Percentiles rank a stretch among this genome's conserved stretches.
These are phyloP conservation scores for Grallaria varia DNA, from an alignment of 2,113 vertebrate species.

Conservation along the genomic window DNA sequence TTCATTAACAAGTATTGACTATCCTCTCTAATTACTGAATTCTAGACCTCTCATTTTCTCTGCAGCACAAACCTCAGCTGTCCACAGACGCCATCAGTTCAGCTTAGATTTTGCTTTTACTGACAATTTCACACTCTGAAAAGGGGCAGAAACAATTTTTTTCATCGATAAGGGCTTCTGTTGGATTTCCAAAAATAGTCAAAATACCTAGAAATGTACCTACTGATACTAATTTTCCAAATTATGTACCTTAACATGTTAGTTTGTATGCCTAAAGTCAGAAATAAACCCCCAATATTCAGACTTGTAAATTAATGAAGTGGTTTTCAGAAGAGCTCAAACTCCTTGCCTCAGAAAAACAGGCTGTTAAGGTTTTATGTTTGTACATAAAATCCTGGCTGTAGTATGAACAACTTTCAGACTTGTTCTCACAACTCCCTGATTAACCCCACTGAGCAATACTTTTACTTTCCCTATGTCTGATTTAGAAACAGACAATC, in stretches of 20 bases:
- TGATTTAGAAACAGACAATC: background rate
- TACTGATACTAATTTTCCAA: background rate
- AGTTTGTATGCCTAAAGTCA: background rate
- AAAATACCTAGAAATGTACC: background rate
- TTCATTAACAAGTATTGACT: background rate
- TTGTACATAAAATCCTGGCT: background rate
- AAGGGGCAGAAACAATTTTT: background rate
- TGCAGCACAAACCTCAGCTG: background rate
- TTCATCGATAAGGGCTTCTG: background rate
- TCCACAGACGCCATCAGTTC: background rate
- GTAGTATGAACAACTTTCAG: background rate
- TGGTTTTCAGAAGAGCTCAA: background rate
- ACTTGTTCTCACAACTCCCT: background rate
- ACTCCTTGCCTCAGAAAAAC: background rate
- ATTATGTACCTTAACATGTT: background rate
- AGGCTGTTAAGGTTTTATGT: background rate
- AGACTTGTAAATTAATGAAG: background rate
- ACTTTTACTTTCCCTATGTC: background rate
- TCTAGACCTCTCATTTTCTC: background rate
- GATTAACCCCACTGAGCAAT: background rate
- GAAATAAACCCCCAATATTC: background rate
- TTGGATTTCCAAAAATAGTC: background rate
- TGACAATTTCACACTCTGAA: background rate
- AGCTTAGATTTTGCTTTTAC: background rate
- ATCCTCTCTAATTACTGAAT: background rate